Conservation (phyloP, 2,888 invertebrate genomes). For the Yponomeuta cagnagella region DNA sequence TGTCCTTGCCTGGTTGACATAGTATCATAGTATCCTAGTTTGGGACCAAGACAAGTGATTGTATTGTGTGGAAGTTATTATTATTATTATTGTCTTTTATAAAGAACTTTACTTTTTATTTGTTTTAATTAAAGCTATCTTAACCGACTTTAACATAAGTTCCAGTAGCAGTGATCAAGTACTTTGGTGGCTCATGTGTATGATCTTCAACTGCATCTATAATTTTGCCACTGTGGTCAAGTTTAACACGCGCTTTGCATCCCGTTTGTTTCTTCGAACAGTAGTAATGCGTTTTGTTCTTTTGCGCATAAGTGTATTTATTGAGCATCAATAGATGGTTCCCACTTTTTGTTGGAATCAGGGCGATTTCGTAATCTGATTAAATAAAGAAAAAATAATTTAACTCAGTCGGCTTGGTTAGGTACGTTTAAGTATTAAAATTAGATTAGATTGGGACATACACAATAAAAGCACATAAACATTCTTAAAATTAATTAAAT, state of each 20-base stretch:
- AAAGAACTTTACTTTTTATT: no score
- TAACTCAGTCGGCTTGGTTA: conserved; percentile 17
- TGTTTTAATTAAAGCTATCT: not conserved
- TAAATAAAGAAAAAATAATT: conserved; percentile 18
- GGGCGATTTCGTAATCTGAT: not conserved
- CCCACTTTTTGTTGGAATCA: not conserved
- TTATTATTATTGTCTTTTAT: no score
- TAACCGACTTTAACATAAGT: conserved; percentile 16
- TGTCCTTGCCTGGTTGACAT: no score
- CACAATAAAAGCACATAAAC: no score
- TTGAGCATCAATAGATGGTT: conserved; percentile 13
- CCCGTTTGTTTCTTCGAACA: conserved; percentile 22
- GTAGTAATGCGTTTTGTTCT: conserved; percentile 11
- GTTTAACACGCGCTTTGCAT: conserved; percentile 21
- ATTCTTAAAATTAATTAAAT: no score
- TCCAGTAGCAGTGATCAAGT: not conserved
- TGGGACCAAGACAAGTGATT: no score
- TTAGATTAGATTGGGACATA: no score
- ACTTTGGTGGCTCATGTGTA: conserved; percentile 13
- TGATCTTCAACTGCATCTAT: not conserved
- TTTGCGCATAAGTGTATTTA: conserved; percentile 7
- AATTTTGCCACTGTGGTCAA: conserved; percentile 4
- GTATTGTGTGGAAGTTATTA: no score
- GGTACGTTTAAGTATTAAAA: not conserved
- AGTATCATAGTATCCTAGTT: no score